phyloP scores from a whole-genome alignment of 2,797 vertebrate genomes.

The Ataeniobius toweri region DNA sequence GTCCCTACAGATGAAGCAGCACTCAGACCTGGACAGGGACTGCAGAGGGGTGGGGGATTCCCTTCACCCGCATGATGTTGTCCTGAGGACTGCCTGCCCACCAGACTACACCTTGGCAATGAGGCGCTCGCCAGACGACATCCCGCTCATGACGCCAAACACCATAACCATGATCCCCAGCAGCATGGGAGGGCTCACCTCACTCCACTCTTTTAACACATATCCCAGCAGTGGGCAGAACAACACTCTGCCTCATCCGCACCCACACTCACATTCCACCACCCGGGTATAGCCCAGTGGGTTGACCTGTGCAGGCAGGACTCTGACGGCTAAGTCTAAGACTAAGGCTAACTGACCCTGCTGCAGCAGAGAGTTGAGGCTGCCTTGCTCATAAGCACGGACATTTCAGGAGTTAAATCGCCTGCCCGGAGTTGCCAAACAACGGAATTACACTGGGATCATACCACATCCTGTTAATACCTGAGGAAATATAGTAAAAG shows the following conservation, averaged over 20 bases:
- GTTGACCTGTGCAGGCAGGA: conserved; percentile 42
- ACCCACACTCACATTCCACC: conserved; percentile 97
- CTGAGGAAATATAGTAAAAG: conserved; percentile 66
- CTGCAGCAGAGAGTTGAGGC: conserved; percentile 52
- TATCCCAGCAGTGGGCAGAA: conserved; percentile 96
- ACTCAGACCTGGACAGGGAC: conserved; percentile 97
- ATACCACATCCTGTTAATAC: conserved; percentile 62
- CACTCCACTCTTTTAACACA: conserved; percentile 96
- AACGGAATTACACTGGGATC: conserved; percentile 64
- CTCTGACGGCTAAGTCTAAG: conserved; percentile 51
- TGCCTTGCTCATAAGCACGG: conserved; percentile 47
- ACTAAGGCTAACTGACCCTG: conserved; percentile 35
- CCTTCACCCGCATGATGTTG: conserved; percentile 95
- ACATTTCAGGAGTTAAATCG: conserved; percentile 51
- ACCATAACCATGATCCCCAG: conserved; percentile 99
- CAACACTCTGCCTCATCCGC: conserved; percentile 95
- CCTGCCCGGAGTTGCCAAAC: conserved; percentile 60
- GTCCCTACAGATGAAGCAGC: conserved; percentile 99
- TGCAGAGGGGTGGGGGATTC: conserved; percentile 83
- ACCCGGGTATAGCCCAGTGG: conserved; percentile 96
- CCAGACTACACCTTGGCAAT: conserved; percentile 99
- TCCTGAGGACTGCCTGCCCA: conserved; percentile 97
- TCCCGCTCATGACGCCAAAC: conserved; percentile 99
- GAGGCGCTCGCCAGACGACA: conserved; percentile 97
- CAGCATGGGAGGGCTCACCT: conserved; percentile 94